phyloP scores from a whole-genome alignment of 2,888 invertebrate genomes.

The Tipula unca region DNA sequence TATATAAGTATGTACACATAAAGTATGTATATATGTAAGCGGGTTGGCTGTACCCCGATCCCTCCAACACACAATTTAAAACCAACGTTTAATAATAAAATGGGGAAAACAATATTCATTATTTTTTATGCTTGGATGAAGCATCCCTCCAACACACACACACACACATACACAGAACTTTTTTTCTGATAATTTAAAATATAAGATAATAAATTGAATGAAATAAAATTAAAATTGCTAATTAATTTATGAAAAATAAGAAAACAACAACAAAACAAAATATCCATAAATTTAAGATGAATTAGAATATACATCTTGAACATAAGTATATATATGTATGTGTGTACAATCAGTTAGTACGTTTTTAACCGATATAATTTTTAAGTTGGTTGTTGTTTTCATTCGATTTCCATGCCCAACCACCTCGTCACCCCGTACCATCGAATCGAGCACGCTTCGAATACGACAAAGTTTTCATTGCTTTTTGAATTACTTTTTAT shows the following conservation, averaged over 20 bases:
- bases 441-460: neutral
- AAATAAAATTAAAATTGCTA: neutral
- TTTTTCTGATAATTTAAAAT: neutral
- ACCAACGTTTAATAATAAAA: neutral
- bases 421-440: no score
- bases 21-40: neutral
- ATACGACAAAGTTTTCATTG: neutral
- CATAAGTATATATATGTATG: no score
- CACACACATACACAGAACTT: neutral
- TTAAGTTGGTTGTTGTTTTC: neutral
- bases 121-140: neutral
- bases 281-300: neutral
- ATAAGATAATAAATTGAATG: conserved; percentile 8
- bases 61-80: neutral
- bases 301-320: neutral
- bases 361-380: neutral
- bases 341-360: neutral
- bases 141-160: neutral
- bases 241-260: neutral
- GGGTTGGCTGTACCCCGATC: neutral
- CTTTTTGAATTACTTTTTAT: neutral
- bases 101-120: neutral
- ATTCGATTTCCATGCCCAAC: neutral
- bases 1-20: neutral
- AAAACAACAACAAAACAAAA: neutral